A percentile compares a stretch with the other conserved stretches of the same genome.
Conservation (phyloP, 2,888 invertebrate species). For the Strigamia transsilvanica region DNA sequence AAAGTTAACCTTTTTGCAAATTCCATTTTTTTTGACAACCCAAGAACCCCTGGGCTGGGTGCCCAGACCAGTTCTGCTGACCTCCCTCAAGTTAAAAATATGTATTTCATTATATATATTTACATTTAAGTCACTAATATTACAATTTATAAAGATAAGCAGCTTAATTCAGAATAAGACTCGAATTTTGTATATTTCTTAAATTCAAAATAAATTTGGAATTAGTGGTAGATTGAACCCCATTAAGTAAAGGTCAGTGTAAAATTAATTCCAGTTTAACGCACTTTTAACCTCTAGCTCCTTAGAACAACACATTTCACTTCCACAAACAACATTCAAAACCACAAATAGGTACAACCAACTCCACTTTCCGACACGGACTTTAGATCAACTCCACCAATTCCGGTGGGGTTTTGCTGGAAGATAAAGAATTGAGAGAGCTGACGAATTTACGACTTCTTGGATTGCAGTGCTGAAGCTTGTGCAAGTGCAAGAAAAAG, state of each 20-base stretch:
- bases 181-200: too few relatives aligned
- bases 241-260: neutral
- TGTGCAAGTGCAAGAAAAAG: conserved; percentile 3
- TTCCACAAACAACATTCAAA: neutral
- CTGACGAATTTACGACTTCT: conserved; percentile 31
- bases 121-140: too few relatives aligned
- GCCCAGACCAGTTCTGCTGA: too few relatives aligned
- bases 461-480: conserved; percentile 16
- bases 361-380: conserved; percentile 17
- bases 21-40: too few relatives aligned
- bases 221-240: too few relatives aligned
- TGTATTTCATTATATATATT: too few relatives aligned
- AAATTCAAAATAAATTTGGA: too few relatives aligned
- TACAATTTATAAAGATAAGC: too few relatives aligned
- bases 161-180: too few relatives aligned
- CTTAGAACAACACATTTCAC: neutral
- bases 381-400: conserved; percentile 23
- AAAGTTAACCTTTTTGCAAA: too few relatives aligned
- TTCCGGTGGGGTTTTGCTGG: conserved; percentile 6
- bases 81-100: too few relatives aligned
- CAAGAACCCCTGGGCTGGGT: too few relatives aligned
- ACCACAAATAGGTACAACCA: conserved; percentile 2
- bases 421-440: conserved; percentile 7
- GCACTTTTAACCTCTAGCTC: neutral
- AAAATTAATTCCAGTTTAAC: neutral